Percentiles rank a stretch among this genome's conserved stretches.
Evolutionary conservation across 2,113 vertebrate genomes (phyloP).

Genomic region (Etia nguti): DNA sequence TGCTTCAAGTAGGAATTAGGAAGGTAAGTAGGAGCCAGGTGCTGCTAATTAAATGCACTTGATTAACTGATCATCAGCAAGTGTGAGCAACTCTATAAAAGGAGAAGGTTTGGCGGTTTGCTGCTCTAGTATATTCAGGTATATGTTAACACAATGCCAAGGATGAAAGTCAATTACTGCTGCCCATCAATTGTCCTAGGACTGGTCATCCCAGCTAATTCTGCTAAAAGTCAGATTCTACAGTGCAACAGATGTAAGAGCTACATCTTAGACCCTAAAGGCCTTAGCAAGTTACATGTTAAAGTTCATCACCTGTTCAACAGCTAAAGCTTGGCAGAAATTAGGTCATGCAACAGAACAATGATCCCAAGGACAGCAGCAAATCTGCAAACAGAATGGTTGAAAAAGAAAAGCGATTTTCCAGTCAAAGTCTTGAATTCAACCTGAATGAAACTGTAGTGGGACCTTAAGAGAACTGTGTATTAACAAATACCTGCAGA

Average conservation of each 20-base stretch:
- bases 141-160: not conserved
- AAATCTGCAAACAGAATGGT: not conserved
- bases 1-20: not conserved
- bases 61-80: not conserved
- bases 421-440: not conserved
- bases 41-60: not conserved
- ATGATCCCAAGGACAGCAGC: not conserved
- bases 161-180: not conserved
- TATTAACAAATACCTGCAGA: not conserved
- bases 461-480: not conserved
- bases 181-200: not conserved
- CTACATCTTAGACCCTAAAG: not conserved
- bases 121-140: not conserved
- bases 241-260: not conserved
- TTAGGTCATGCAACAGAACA: not conserved
- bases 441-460: not conserved
- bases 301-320: not conserved
- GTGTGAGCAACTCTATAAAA: not conserved
- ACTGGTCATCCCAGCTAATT: not conserved
- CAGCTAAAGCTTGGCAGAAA: not conserved
- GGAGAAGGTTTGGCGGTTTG: not conserved
- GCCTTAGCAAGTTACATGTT: not conserved
- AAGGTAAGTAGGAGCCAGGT: not conserved
- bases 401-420: not conserved
- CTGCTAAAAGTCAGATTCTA: not conserved